Base-by-base conservation (phyloP, 2,797 vertebrate genomes). In the Buphagus erythrorhynchus region DNA sequence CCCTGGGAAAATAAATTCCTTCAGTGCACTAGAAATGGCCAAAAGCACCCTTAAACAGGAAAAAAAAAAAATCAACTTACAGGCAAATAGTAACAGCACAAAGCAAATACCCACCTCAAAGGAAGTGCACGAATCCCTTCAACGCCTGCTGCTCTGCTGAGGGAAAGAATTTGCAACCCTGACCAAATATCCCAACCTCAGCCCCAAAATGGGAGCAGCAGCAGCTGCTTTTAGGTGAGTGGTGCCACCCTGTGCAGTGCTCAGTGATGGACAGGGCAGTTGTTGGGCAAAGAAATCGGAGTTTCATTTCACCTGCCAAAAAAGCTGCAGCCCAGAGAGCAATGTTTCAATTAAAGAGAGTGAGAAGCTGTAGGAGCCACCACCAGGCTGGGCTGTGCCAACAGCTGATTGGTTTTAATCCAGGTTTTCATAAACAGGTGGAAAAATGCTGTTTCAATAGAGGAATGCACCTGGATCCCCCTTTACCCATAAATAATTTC, bases 401-500 rank as follows among this genome's bases (percentile, higher is more conserved):
- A 26, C 7, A 88, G 49, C 42, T 49, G 35, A 24, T 2, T 55
- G 63, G 29, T n/a, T 73, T 83, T 25, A 42, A 66, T 22, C 58
- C 2, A 67, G 10, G 16, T 45, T 84, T 67, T 38, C 36, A 38
- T 12, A 24, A 68, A 52, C 0, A 66, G 5, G 20, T 42, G 35
- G 35, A 6, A 57, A 76, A 85, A 38, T 3, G 8, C 16, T 25
- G 52, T 18, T 73, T 11, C 26, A 18, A 46, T 9, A 29, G 81
- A 86, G 73, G 51, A 92, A 75, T 12, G 40, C 48, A 86, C 16
- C 62, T 24, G 59, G 73, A 69, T 35, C 48, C 80, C 85, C 10
- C n/a, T 91, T 88, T 18, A 58, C 29, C 62, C 16, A 25, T 9
- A 49, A 85, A 66, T 57, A 63, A 95, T 65, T 77, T 38, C 90